Evolutionary conservation across 2,888 invertebrate genomes (phyloP).

Genomic region (Amiota communis): DNA sequence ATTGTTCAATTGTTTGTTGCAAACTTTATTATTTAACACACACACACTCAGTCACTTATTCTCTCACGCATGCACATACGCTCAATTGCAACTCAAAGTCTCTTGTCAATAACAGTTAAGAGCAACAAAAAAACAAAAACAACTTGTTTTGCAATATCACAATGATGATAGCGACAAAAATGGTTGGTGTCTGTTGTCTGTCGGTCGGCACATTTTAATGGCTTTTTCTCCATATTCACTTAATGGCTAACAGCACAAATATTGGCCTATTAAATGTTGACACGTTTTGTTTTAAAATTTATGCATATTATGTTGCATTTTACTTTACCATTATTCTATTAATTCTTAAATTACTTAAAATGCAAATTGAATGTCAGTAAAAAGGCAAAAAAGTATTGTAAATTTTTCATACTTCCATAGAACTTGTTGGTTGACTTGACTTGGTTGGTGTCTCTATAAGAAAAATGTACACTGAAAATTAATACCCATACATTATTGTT

Average conservation of each 20-base stretch:
- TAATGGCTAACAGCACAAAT: slow-evolving; percentile 22
- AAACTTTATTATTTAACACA: no score
- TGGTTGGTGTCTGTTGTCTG: no score
- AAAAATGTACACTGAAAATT: slow-evolving; percentile 18
- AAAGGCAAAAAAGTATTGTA: no score
- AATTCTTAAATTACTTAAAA: neutral
- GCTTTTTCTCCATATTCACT: neutral
- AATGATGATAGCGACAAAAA: neutral
- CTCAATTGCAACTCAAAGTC: slow-evolving; percentile 1
- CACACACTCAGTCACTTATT: neutral
- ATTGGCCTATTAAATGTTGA: slow-evolving; percentile 19
- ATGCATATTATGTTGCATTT: neutral
- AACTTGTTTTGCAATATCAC: slow-evolving; percentile 17
- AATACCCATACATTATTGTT: neutral
- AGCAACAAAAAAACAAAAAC: slow-evolving; percentile 2
- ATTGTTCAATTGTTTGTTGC: neutral
- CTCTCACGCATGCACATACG: neutral
- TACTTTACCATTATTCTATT: neutral
- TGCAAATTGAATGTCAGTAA: no score
- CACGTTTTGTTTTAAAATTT: neutral
- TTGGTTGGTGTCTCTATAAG: neutral
- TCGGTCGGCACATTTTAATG: neutral
- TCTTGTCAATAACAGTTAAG: neutral
- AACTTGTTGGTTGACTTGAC: neutral
- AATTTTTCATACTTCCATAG: no score